These are phyloP conservation scores for Chlorops oryzae DNA, from an alignment of 1,140 invertebrate species.

Conservation along the genomic window DNA sequence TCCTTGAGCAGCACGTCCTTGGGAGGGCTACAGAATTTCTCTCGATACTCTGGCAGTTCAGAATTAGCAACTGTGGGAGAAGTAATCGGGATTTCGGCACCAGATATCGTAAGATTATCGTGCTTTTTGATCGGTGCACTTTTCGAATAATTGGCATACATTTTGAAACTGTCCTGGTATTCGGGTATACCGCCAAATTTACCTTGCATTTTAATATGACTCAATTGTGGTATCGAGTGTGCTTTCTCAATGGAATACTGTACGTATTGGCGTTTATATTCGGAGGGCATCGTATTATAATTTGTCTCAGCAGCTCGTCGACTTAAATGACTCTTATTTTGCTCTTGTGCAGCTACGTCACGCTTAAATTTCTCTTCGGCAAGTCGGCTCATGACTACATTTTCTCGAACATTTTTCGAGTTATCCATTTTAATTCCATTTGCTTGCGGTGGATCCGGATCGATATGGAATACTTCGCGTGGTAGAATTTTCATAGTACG, in stretches of 20 bases:
- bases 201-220: slow-evolving; percentile 39
- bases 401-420: not conserved
- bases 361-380: slow-evolving; percentile 21
- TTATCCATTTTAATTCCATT: not conserved
- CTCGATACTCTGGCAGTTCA: slow-evolving; percentile 37
- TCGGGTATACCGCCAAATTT: slow-evolving; percentile 33
- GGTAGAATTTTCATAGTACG: slow-evolving; percentile 36
- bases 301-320: slow-evolving; percentile 21
- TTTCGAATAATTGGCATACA: slow-evolving; percentile 42
- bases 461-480: slow-evolving; percentile 29
- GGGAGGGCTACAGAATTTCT: slow-evolving; percentile 39
- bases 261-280: slow-evolving; percentile 39
- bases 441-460: slow-evolving; percentile 3
- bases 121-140: slow-evolving; percentile 42
- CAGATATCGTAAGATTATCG: slow-evolving; percentile 39
- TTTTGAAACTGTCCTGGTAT: slow-evolving; percentile 43
- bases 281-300: slow-evolving; percentile 25
- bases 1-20: slow-evolving; percentile 34
- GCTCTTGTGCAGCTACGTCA: slow-evolving; percentile 31
- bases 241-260: slow-evolving; percentile 41
- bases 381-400: slow-evolving; percentile 3
- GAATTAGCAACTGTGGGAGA: not conserved
- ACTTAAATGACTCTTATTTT: slow-evolving; percentile 34
- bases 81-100: slow-evolving; percentile 18
- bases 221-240: slow-evolving; percentile 43